Conservation (phyloP, 2,888 invertebrate species). For the Rotaria socialis region DNA sequence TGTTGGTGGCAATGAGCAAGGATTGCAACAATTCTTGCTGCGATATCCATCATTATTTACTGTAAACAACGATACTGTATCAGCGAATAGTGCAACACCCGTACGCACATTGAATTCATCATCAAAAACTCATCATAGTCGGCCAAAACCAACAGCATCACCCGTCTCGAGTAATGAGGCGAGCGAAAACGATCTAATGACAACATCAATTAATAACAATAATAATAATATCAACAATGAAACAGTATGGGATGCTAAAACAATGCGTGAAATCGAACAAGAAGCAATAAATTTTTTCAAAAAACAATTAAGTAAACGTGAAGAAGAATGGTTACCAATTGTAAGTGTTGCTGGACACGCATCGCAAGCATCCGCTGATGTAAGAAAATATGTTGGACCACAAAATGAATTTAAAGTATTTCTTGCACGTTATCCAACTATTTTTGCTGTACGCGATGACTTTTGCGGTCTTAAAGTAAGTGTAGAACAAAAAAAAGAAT, state of each 20-base stretch:
- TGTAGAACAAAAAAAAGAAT: background rate
- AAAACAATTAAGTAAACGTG: slow-evolving; percentile 84
- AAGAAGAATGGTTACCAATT: slow-evolving; percentile 91
- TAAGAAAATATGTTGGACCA: slow-evolving; percentile 65
- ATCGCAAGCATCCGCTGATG: slow-evolving; percentile 90
- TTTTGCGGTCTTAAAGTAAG: slow-evolving; percentile 52
- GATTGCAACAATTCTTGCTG: slow-evolving; percentile 88
- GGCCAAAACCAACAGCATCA: slow-evolving; percentile 46
- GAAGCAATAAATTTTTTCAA: slow-evolving; percentile 97
- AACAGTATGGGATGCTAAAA: slow-evolving; percentile 40
- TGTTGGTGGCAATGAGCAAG: slow-evolving; percentile 79
- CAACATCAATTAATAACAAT: slow-evolving; percentile 50
- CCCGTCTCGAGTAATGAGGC: slow-evolving; percentile 37
- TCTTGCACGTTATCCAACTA: slow-evolving; percentile 58
- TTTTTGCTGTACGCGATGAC: slow-evolving; percentile 59
- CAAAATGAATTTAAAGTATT: slow-evolving; percentile 58
- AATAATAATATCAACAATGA: slow-evolving; percentile 43
- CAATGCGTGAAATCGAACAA: slow-evolving; percentile 64
- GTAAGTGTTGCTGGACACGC: slow-evolving; percentile 91
- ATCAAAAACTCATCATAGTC: slow-evolving; percentile 23
- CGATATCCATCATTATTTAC: slow-evolving; percentile 93
- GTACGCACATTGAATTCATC: slow-evolving; percentile 47
- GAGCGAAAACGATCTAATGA: slow-evolving; percentile 53
- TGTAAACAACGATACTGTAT: slow-evolving; percentile 71
- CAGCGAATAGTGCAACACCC: slow-evolving; percentile 49